Conservation (phyloP, 2,113 vertebrate genomes). For the Anguilla japonica region DNA sequence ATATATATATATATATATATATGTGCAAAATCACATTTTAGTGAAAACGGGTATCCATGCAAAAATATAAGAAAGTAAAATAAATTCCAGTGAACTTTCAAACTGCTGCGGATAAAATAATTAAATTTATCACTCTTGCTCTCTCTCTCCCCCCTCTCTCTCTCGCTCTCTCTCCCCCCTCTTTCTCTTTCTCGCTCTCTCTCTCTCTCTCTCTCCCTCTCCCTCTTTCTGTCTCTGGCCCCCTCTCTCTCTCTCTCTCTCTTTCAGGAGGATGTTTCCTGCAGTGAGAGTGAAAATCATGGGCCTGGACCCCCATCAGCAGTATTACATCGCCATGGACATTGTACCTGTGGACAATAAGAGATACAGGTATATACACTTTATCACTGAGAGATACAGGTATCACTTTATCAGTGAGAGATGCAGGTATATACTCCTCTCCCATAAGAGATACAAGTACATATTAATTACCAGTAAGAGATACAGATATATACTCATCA, state of each 20-base stretch:
- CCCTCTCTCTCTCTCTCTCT: conserved; percentile 14
- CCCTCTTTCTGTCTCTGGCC: not conserved
- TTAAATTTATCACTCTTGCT: too few relatives aligned
- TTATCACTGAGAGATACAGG: not conserved
- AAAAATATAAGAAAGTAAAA: too few relatives aligned
- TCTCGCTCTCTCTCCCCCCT: too few relatives aligned
- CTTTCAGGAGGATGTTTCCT: conserved; percentile 94
- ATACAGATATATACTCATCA: too few relatives aligned
- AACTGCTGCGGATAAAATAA: too few relatives aligned
- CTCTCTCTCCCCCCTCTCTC: too few relatives aligned
- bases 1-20: too few relatives aligned
- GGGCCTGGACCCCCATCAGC: conserved; percentile 94
- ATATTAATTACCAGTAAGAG: too few relatives aligned
- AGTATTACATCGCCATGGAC: conserved; percentile 99
- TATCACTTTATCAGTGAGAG: not conserved
- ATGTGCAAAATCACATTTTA: not conserved
- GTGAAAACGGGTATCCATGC: too few relatives aligned
- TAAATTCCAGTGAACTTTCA: too few relatives aligned
- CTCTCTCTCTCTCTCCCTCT: not conserved
- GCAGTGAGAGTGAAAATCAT: conserved; percentile 97
- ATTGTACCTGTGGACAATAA: conserved; percentile 99
- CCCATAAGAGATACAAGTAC: too few relatives aligned
- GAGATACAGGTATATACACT: conserved; percentile 85
- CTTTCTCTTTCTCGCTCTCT: too few relatives aligned
- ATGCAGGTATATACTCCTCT: not conserved